Conservation (phyloP, 1,140 invertebrate genomes). For the Drosophila teissieri region DNA sequence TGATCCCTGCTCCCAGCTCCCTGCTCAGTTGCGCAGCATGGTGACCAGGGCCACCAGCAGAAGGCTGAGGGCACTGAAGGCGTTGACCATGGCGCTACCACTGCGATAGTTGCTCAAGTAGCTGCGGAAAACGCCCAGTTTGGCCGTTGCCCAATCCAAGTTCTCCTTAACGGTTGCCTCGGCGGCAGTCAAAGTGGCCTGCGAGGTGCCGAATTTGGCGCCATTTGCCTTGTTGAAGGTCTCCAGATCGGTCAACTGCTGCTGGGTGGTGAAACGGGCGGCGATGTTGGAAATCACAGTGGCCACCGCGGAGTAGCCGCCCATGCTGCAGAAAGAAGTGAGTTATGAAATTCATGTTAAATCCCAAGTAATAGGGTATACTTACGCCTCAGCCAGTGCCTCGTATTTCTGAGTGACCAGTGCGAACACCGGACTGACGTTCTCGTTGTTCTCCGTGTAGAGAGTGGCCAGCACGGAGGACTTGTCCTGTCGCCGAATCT, state of each 20-base stretch:
- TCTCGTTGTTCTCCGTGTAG: constrained; percentile 84
- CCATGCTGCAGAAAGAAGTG: constrained; percentile 61
- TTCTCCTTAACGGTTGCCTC: constrained; percentile 58
- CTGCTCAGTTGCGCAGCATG: constrained; percentile 54
- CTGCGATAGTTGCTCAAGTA: constrained; percentile 53
- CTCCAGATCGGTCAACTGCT: constrained; percentile 74
- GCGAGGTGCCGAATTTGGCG: constrained; percentile 58
- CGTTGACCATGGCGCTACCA: constrained; percentile 53
- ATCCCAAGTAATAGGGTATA: constrained; percentile 23
- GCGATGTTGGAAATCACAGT: constrained; percentile 85
- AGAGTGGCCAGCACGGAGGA: constrained; percentile 82
- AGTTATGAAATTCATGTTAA: constrained; percentile 1
- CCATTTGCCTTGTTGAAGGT: constrained; percentile 55
- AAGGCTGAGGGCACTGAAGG: constrained; percentile 63
- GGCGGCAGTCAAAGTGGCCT: constrained; percentile 51
- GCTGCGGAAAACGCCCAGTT: constrained; percentile 52
- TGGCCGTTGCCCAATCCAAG: constrained; percentile 52
- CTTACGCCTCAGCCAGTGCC: constrained; percentile 85
- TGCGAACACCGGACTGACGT: constrained; percentile 84
- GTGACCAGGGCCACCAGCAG: constrained; percentile 61
- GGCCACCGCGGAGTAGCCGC: constrained; percentile 81
- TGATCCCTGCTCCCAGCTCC: too few species aligned
- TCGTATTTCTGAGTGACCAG: constrained; percentile 84
- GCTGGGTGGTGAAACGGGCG: constrained; percentile 84
- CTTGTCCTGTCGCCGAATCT: constrained; percentile 84